Evolutionary conservation across 2,888 invertebrate genomes (phyloP), one percentile per base, ranked within the genome.

Genomic region (Branchipolynoe longqiensis): DNA sequence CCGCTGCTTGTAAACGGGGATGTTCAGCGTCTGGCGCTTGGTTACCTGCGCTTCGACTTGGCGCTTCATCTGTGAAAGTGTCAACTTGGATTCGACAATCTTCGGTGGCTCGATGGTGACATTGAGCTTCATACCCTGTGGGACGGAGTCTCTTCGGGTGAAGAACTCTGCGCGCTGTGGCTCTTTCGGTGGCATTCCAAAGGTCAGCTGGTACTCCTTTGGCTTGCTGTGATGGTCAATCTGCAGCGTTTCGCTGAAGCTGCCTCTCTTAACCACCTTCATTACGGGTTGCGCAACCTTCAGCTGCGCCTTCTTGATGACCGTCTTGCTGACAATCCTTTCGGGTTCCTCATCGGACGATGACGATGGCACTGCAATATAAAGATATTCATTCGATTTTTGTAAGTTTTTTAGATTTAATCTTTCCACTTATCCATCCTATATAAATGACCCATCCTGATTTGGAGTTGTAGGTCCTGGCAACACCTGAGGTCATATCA

Each of bases 321-420:
- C 91, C 0, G 92, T 92, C 83, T 92, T 91, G 82, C 89, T 91
- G 74, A 86, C 64, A 12, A 88, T 82, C 73, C 84, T 88, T 74
- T 88, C 87, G 8, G 73, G 85, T 62, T 89, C 89, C 25, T 89
- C 88, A n/a, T 88, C 88, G 6, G 87, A 87, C 18, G 88, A 86
- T 22, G 87, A 87, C 41, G 86, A 87, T 54, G 86, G 87, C 48
- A 87, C 87, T 87, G 81, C 14, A 87, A 64, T 8, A 41, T 14
- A 48, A 48, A 40, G 2, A 48, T 14, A 31, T 40, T 12, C n/a
- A n/a, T n/a, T n/a, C n/a, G n/a, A n/a, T n/a, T n/a, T n/a, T n/a
- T n/a, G n/a, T n/a, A n/a, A n/a, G n/a, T n/a, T n/a, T n/a, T n/a
- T n/a, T n/a, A n/a, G n/a, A n/a, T n/a, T n/a, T n/a, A n/a, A n/a